Percentiles rank a stretch among this genome's conserved stretches.
Conservation (phyloP, 2,888 invertebrate species). For the Dasysyrphus albostriatus region DNA sequence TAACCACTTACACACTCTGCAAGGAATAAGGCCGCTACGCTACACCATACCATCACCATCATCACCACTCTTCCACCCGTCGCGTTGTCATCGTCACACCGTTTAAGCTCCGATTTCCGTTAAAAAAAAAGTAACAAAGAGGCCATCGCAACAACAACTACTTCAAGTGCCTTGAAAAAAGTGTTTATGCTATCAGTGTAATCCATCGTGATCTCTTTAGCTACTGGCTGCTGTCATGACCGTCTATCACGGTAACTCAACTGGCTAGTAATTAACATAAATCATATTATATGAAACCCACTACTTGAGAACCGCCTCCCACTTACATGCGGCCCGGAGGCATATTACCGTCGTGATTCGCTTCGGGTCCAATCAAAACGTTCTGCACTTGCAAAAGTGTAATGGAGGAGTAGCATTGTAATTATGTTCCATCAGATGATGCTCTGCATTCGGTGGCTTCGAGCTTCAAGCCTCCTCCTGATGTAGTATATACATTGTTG, state of each 20-base stretch:
- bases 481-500: background rate
- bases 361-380: slow-evolving; percentile 75
- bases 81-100: slow-evolving; percentile 1
- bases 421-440: slow-evolving; percentile 66
- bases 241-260: slow-evolving; percentile 71
- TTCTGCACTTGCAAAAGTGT: slow-evolving; percentile 72
- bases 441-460: slow-evolving; percentile 68
- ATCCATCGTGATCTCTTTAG: slow-evolving; percentile 72
- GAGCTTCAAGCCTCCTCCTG: slow-evolving; percentile 22
- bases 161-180: slow-evolving; percentile 27
- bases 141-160: background rate
- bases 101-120: slow-evolving; percentile 10
- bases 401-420: slow-evolving; percentile 75
- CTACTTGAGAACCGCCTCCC: slow-evolving; percentile 71
- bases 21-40: background rate
- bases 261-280: slow-evolving; percentile 75
- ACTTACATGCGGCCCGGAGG: slow-evolving; percentile 67
- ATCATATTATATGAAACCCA: slow-evolving; percentile 72
- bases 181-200: slow-evolving; percentile 53
- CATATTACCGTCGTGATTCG: slow-evolving; percentile 75
- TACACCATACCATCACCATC: background rate
- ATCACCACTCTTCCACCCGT: background rate
- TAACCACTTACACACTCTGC: slow-evolving; percentile 32
- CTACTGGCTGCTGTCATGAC: slow-evolving; percentile 76
- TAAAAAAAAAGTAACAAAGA: slow-evolving; percentile 7